Percentiles rank a stretch among this genome's conserved stretches.
phyloP scores from a whole-genome alignment of 2,797 vertebrate genomes.

The Onychomys arenicola region DNA sequence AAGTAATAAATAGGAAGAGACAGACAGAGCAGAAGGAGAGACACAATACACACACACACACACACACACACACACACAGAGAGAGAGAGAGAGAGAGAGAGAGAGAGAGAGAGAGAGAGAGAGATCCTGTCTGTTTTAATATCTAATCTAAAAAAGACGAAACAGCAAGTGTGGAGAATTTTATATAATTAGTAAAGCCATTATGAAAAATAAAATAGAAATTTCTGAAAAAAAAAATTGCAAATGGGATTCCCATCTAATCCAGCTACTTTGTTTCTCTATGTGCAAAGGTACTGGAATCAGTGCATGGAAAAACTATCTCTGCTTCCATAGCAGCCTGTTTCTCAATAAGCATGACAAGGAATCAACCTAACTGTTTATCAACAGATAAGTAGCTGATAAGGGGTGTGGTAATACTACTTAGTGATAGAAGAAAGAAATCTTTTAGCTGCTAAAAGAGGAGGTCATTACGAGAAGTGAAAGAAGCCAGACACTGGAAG shows the following conservation, averaged over 20 bases:
- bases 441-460: no score
- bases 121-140: neutral
- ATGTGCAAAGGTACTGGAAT: neutral
- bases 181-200: neutral
- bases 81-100: no score
- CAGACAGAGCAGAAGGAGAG: neutral
- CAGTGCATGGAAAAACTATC: neutral
- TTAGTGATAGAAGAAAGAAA: neutral
- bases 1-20: neutral
- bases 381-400: neutral
- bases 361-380: neutral
- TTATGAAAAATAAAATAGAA: neutral
- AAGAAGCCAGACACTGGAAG: neutral
- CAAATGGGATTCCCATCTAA: neutral
- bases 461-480: neutral
- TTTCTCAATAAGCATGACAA: neutral
- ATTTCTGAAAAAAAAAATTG: neutral
- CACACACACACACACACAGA: no score
- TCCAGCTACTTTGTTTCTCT: neutral
- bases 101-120: no score
- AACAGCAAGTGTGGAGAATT: neutral
- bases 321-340: neutral
- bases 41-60: neutral
- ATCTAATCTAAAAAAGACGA: neutral
- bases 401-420: neutral